Evolutionary conservation across 2,888 invertebrate genomes (phyloP), one percentile per base, ranked within the genome.

Genomic region (Acheta domesticus): DNA sequence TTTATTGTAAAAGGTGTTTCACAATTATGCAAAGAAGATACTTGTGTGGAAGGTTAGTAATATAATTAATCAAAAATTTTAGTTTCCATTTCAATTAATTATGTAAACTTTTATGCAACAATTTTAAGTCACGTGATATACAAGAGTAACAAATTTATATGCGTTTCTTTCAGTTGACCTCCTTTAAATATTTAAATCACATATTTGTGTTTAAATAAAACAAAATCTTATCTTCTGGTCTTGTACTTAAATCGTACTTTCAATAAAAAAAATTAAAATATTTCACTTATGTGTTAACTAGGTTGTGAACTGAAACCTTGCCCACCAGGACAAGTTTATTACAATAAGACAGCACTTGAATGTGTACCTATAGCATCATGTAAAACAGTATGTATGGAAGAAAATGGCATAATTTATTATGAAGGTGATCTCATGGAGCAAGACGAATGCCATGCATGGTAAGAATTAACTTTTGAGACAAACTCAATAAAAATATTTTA

Each of bases 391-490:
- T 95, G 96, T 83, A 88, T 93, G 87, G 89, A 91, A 62, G 86
- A 93, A 21, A 90, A 93, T 79, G 94, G 92, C 0, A 87, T 87
- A 11, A 23, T 77, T 74, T 91, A 93, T 84, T 91, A 91, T 79
- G 96, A 96, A 86, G 94, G 96, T 0, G 95, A 95, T 84, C 85
- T 92, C 36, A 89, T 95, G 0, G 91, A 91, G 81, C 91, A 92
- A 81, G 95, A 96, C 85, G 90, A 89, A 1, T 96, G 96, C 85
- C 94, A 95, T 83, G 92, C 92, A 0, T 97, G 96, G 89, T 89
- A 83, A 84, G 85, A 36, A 36, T 36, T 36, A 36, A 36, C 36
- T 36, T 36, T 36, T 36, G 36, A n/a, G n/a, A 36, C 82, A 50
- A 14, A 79, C n/a, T 49, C 14, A 78, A 75, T 49, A 36, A n/a